Conservation (phyloP, 2,797 vertebrate genomes). For the Apogon talboti region DNA sequence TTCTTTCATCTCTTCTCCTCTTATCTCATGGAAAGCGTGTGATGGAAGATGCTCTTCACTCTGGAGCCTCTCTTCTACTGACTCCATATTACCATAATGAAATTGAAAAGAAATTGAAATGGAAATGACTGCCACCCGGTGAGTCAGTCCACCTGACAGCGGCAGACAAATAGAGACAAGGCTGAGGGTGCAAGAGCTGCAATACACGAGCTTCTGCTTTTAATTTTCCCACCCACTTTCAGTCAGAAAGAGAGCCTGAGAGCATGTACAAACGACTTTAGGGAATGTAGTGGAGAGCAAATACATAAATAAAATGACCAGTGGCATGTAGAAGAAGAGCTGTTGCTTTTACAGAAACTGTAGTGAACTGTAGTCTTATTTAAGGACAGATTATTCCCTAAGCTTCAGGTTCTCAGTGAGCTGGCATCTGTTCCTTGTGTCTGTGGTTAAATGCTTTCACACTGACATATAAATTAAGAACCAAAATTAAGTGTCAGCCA, state of each 20-base stretch:
- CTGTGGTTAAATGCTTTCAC: slow-evolving; percentile 1
- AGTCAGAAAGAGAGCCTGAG: slow-evolving; percentile 22
- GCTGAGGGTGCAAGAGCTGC: slow-evolving; percentile 23
- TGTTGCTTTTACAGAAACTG: slow-evolving; percentile 17
- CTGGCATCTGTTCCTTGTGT: slow-evolving; percentile 1
- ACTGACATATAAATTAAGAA: background rate
- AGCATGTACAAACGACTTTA: slow-evolving; percentile 19
- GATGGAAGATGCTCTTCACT: slow-evolving; percentile 48
- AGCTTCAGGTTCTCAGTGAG: background rate
- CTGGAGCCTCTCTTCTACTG: slow-evolving; percentile 41
- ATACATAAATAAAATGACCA: slow-evolving; percentile 1
- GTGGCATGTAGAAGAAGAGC: slow-evolving; percentile 2
- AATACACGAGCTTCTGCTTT: slow-evolving; percentile 18
- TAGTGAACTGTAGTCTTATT: slow-evolving; percentile 5
- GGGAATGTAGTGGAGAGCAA: slow-evolving; percentile 18
- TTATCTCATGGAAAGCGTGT: slow-evolving; percentile 27
- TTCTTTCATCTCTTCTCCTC: slow-evolving; percentile 19
- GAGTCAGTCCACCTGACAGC: slow-evolving; percentile 46
- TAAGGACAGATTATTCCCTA: background rate
- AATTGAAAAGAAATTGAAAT: slow-evolving; percentile 77
- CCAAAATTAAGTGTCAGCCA: background rate
- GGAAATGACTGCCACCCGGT: slow-evolving; percentile 62
- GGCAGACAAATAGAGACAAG: slow-evolving; percentile 42
- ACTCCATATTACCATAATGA: slow-evolving; percentile 70
- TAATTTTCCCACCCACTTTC: slow-evolving; percentile 26